Conservation (phyloP, 1,140 invertebrate species). For the Cotesia chilonis region DNA sequence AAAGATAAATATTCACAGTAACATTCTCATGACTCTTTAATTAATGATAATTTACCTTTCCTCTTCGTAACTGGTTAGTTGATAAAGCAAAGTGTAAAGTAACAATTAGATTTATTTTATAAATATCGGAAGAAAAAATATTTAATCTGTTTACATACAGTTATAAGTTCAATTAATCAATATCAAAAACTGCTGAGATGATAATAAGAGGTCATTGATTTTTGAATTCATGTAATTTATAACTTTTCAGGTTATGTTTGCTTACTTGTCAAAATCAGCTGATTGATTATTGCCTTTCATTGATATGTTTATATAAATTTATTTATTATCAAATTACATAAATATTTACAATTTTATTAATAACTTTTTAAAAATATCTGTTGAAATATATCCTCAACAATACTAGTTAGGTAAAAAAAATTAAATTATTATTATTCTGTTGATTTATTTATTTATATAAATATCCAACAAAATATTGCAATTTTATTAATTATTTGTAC, state of each 20-base stretch:
- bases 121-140: too few relatives aligned
- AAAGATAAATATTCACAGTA: conserved; percentile 57
- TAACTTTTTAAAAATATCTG: conserved; percentile 12
- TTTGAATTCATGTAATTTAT: not conserved
- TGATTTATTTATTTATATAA: not conserved
- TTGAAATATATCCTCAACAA: not conserved
- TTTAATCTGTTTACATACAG: too few relatives aligned
- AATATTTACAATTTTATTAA: not conserved
- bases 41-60: conserved; percentile 29
- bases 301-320: conserved; percentile 21
- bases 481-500: too few relatives aligned
- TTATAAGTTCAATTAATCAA: too few relatives aligned
- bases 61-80: conserved; percentile 21
- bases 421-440: not conserved
- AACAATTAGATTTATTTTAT: too few relatives aligned
- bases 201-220: too few relatives aligned
- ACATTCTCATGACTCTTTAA: conserved; percentile 45
- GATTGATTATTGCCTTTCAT: conserved; percentile 32
- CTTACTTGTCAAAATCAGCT: conserved; percentile 44
- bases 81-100: not conserved
- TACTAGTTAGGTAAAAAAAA: conserved; percentile 41
- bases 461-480: too few relatives aligned
- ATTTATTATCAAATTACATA: conserved; percentile 1
- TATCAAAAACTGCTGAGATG: too few relatives aligned
- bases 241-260: conserved; percentile 36